phyloP scores from a whole-genome alignment of 2,113 vertebrate genomes.

The Albula goreensis region DNA sequence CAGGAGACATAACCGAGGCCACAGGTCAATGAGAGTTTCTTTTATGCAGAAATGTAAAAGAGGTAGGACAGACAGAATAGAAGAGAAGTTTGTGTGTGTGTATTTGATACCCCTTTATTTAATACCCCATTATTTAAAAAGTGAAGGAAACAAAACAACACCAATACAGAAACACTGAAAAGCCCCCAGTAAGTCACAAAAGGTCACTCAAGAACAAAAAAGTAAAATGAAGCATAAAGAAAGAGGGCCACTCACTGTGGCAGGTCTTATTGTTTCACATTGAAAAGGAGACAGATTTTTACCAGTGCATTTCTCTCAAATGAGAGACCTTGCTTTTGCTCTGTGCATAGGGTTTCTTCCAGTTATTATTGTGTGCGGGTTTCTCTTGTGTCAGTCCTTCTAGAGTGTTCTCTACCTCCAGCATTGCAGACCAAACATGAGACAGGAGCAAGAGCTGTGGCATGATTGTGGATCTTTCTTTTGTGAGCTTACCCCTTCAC shows the following conservation, averaged over 20 bases:
- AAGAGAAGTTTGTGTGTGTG: not conserved
- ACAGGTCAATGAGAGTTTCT: slow-evolving; percentile 20
- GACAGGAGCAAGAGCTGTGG: not conserved
- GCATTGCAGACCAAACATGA: not conserved
- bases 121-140: no score
- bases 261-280: not conserved
- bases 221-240: not conserved
- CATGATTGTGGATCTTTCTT: not conserved
- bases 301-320: not conserved
- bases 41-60: not conserved
- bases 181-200: no score
- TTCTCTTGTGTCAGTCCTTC: not conserved
- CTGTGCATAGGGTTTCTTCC: not conserved
- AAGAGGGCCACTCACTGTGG: not conserved
- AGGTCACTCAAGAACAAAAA: not conserved
- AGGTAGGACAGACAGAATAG: not conserved
- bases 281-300: not conserved
- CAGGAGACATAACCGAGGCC: not conserved
- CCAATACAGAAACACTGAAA: no score
- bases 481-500: not conserved
- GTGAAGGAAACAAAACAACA: no score
- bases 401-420: not conserved
- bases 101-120: no score
- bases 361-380: not conserved
- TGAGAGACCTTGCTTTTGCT: not conserved